Evolutionary conservation across 2,797 vertebrate species (phyloP).

Genomic region (Fringilla coelebs): DNA sequence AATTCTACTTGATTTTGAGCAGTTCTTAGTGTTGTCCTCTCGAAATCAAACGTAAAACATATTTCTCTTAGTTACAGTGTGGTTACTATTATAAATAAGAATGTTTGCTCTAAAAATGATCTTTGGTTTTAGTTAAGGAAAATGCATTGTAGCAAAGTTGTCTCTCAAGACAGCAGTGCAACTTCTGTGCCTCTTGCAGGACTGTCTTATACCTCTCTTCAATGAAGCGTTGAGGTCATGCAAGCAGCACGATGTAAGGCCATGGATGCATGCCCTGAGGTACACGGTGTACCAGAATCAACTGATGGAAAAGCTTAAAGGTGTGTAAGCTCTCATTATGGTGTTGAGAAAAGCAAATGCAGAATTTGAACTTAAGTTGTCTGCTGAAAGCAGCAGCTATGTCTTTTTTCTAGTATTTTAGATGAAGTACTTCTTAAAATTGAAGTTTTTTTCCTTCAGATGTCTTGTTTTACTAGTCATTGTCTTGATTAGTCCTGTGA

Average conservation of each 20-base stretch:
- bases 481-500: background rate
- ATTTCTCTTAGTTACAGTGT: background rate
- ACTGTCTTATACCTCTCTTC: conserved; percentile 90
- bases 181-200: conserved; percentile 72
- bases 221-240: conserved; percentile 91
- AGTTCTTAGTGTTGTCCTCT: background rate
- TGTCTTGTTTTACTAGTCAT: background rate
- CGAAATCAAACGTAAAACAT: background rate
- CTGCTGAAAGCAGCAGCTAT: background rate
- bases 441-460: background rate
- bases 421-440: background rate
- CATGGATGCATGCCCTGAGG: conserved; percentile 92
- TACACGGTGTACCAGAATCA: conserved; percentile 92
- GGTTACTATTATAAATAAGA: background rate
- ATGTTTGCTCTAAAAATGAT: background rate
- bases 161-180: background rate
- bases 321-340: conserved; percentile 58
- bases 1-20: background rate
- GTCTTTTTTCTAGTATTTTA: background rate
- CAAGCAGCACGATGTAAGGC: conserved; percentile 94
- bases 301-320: conserved; percentile 87
- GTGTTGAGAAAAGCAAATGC: background rate
- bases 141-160: background rate
- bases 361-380: background rate
- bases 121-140: background rate